Evolutionary conservation across 2,113 vertebrate species (phyloP), one percentile per base, ranked within the genome.

Genomic region (Saguinus imperator): DNA sequence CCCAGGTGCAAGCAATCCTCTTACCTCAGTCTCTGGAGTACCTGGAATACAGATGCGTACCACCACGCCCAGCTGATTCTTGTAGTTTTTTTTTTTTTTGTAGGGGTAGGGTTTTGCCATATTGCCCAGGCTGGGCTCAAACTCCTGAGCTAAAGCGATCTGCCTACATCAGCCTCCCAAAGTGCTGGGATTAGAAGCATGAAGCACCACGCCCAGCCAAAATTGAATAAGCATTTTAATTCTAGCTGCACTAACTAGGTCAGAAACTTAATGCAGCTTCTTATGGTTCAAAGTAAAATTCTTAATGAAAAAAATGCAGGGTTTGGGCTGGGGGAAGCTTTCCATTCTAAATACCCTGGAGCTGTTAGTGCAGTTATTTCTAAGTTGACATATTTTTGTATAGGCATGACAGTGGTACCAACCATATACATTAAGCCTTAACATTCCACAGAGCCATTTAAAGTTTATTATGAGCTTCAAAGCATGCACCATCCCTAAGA

Each of bases 341-440:
- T 98, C 96, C 94, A 84, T 98, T 98, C 96, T 97, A 97, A 98
- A 98, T 98, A 96, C 98, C 98, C 98, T 96, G 97, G 96, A 98
- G 98, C 98, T 98, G 95, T 98, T 98, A 97, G 98, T 97, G 97
- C 90, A 98, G 97, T 98, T 98, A 93, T 98, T 98, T 98, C 97
- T 97, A 95, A 97, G 97, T 98, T 98, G 98, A 98, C 93, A 79
- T 98, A 95, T 97, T 97, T 98, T 97, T 98, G 91, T 97, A 90
- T 87, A 95, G 96, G 92, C 98, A 97, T 98, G 98, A 98, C 98
- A 98, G 98, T 98, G 98, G 97, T 97, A 97, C 77, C 97, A 95
- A 87, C 91, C 94, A 86, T 96, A 75, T 95, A 72, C 94, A 95
- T 96, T 98, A 98, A 98, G 96, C 96, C 95, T 97, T 98, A 97